Conservation (phyloP, 2,888 invertebrate genomes). For the Apotomis turbidana region DNA sequence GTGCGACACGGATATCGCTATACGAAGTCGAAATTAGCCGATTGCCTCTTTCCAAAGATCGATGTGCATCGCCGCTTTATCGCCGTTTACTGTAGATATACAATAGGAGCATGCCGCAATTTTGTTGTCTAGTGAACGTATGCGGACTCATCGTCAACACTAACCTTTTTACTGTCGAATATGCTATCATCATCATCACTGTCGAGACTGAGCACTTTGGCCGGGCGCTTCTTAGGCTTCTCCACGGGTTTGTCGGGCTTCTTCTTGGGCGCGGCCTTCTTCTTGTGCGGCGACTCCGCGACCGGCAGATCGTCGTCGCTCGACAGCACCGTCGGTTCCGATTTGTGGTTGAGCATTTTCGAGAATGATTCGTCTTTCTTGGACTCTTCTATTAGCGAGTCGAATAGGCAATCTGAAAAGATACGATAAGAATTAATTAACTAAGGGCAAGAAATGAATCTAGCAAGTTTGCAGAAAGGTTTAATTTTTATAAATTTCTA, state of each 20-base stretch:
- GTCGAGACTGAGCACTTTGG: conserved; percentile 65
- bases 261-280: conserved; percentile 65
- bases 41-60: too few relatives aligned
- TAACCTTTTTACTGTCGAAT: conserved; percentile 79
- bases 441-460: too few relatives aligned
- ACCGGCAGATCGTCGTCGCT: conserved; percentile 61
- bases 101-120: too few relatives aligned
- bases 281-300: conserved; percentile 60
- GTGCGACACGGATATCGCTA: too few relatives aligned
- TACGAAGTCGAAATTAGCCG: too few relatives aligned
- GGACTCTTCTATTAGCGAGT: conserved; percentile 78
- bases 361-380: conserved; percentile 64
- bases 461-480: too few relatives aligned
- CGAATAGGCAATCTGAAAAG: conserved; percentile 76
- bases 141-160: conserved; percentile 1
- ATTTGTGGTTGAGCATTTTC: conserved; percentile 48
- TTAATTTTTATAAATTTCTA: too few relatives aligned
- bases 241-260: conserved; percentile 55
- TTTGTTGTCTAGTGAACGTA: too few relatives aligned
- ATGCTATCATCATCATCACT: conserved; percentile 77
- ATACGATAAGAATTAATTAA: too few relatives aligned
- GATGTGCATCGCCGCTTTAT: too few relatives aligned
- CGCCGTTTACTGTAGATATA: too few relatives aligned
- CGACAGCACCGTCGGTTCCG: conserved; percentile 53
- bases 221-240: conserved; percentile 73